A percentile compares a stretch with the other conserved stretches of the same genome.
Conservation (phyloP, 2,888 invertebrate genomes). For the Tanytarsus gracilentus region DNA sequence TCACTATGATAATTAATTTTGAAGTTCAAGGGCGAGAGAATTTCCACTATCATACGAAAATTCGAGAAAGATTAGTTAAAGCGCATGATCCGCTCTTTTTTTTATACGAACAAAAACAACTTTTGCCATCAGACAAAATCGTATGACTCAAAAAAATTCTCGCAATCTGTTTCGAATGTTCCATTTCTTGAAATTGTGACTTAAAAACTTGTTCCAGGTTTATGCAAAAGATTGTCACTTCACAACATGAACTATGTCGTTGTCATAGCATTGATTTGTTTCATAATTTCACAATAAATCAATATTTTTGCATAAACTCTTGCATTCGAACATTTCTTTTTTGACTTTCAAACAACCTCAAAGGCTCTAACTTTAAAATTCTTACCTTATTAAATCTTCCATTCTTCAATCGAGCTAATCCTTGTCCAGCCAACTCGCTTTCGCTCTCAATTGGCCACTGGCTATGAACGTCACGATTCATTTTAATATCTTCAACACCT, state of each 20-base stretch:
- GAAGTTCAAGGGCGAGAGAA: slow-evolving; percentile 23
- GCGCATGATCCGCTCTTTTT: slow-evolving; percentile 20
- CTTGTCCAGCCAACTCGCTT: slow-evolving; percentile 38
- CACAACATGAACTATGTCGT: not conserved
- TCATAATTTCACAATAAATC: not conserved
- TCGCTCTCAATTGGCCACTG: slow-evolving; percentile 38
- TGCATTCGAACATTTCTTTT: not conserved
- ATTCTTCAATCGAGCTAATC: slow-evolving; percentile 37
- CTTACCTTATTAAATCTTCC: slow-evolving; percentile 42
- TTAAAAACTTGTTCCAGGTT: not conserved
- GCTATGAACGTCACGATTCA: slow-evolving; percentile 37
- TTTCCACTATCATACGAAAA: not conserved
- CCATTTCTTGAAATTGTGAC: not conserved
- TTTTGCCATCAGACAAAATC: slow-evolving; percentile 12
- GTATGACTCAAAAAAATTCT: slow-evolving; percentile 7
- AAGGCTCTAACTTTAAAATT: slow-evolving; percentile 17
- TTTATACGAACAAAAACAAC: not conserved
- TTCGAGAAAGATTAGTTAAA: not conserved
- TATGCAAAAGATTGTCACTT: not conserved
- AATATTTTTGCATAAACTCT: slow-evolving; percentile 9
- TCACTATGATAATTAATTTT: not conserved
- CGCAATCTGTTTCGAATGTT: not conserved
- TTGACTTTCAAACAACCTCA: slow-evolving; percentile 8
- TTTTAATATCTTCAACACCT: slow-evolving; percentile 30
- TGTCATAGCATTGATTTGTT: not conserved